Evolutionary conservation across 2,113 vertebrate species (phyloP), one percentile per base, ranked within the genome.

Genomic region (Gila orcuttii): DNA sequence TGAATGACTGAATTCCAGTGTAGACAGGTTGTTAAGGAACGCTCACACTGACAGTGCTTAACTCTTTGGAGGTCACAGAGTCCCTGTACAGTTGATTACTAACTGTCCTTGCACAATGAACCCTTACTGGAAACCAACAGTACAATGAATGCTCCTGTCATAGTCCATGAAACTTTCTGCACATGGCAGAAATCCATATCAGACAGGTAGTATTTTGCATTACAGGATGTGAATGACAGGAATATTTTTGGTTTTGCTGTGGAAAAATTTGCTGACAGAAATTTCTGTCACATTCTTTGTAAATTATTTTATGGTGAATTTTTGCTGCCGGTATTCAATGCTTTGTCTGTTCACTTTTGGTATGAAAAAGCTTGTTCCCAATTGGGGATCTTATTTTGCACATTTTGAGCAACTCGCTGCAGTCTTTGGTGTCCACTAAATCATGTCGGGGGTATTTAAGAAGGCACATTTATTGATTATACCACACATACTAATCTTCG

Each of bases 401-500:
- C 15, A 4, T 71, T 82, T 52, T 71, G 64, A 83, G 31, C 17
- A 77, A 31, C 28, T 77, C 3, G 6, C 71, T 45, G 39, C 21
- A n/a, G 39, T 6, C 55, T 79, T 52, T 23, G 6, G 28, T 79
- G 55, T 31, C 47, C 25, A 39, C 31, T 59, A n/a, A 79, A 60
- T 79, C 77, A n/a, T 4, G 33, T 4, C 4, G 0, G 9, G 33
- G 21, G 31, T 42, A 42, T 79, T 79, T 15, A 79, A 62, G 31
- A 45, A 68, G 79, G 3, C 62, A 52, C 1, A 64, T 28, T 42
- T 73, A 83, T 59, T 73, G 66, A 83, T 57, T 73, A 57, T 11
- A 83, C 50, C 47, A 71, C 62, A 82, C 66, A 11, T 83, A 19
- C 81, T 42, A 57, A 83, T 73, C 50, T 83, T 55, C 13, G 2